These are phyloP conservation scores for Bufo gargarizans DNA, from an alignment of 2,113 vertebrate genomes.

Conservation along the genomic window DNA sequence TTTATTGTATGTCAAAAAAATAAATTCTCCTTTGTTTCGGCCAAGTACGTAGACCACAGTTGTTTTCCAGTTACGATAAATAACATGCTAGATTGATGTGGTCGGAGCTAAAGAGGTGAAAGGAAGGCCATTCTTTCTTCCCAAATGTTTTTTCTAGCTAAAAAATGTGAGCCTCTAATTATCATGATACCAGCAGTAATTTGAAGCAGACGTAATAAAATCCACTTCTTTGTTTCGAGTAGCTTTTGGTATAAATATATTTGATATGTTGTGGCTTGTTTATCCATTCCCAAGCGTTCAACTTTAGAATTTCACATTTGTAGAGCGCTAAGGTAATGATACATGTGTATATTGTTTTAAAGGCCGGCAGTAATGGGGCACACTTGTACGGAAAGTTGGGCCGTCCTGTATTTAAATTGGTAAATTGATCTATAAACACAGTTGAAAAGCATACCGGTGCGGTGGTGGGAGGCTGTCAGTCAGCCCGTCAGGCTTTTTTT, in stretches of 20 bases:
- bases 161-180: constrained; percentile 29
- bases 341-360: constrained; percentile 40
- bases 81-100: constrained; percentile 1
- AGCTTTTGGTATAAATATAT: constrained; percentile 35
- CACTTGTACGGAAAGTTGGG: not conserved
- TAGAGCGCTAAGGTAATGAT: constrained; percentile 2
- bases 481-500: constrained; percentile 48
- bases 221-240: constrained; percentile 13
- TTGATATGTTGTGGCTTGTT: constrained; percentile 23
- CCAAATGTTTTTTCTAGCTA: constrained; percentile 24
- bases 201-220: constrained; percentile 29
- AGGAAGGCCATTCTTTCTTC: constrained; percentile 29
- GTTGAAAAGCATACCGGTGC: constrained; percentile 12
- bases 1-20: not conserved
- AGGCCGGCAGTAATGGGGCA: not conserved
- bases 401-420: constrained; percentile 26
- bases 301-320: constrained; percentile 20
- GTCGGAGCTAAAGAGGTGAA: constrained; percentile 11
- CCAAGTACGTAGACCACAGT: constrained; percentile 28
- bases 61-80: constrained; percentile 28
- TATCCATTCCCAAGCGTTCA: not conserved
- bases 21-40: not conserved
- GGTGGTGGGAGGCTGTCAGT: constrained; percentile 24
- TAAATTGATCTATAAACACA: constrained; percentile 45
- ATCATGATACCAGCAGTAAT: constrained; percentile 5